A percentile compares a stretch with the other conserved stretches of the same genome.
Conservation (phyloP, 2,888 invertebrate species). For the Baronia brevicornis region DNA sequence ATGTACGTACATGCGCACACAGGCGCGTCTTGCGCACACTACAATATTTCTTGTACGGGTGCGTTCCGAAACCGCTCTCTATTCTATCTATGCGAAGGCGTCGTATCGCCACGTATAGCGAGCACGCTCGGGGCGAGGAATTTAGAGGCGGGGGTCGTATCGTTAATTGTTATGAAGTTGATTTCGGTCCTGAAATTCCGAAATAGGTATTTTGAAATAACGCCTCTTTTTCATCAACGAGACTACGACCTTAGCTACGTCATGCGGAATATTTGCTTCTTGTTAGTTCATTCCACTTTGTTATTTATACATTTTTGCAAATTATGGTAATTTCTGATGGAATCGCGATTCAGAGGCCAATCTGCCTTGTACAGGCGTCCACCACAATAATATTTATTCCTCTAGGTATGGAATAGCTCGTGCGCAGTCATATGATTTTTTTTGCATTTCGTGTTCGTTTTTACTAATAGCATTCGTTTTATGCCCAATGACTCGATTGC, state of each 20-base stretch:
- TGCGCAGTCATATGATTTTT: too few relatives aligned
- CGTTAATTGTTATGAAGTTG: slow-evolving; percentile 77
- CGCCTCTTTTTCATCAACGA: slow-evolving; percentile 59
- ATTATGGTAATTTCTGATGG: slow-evolving; percentile 19
- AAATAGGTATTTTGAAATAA: slow-evolving; percentile 74
- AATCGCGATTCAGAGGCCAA: too few relatives aligned
- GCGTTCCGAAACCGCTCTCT: slow-evolving; percentile 76
- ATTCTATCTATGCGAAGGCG: slow-evolving; percentile 77
- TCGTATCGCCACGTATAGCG: slow-evolving; percentile 73
- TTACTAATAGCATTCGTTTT: slow-evolving; percentile 20
- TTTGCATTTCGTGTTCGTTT: slow-evolving; percentile 6
- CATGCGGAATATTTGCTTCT: slow-evolving; percentile 19
- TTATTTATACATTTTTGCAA: slow-evolving; percentile 23
- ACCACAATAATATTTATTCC: too few relatives aligned
- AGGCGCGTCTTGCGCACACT: slow-evolving; percentile 33
- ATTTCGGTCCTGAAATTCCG: slow-evolving; percentile 75
- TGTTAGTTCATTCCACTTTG: slow-evolving; percentile 24
- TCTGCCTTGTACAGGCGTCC: too few relatives aligned
- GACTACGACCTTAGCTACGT: slow-evolving; percentile 30
- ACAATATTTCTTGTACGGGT: slow-evolving; percentile 46
- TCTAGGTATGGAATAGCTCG: neutral
- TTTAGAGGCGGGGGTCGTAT: slow-evolving; percentile 76
- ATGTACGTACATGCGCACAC: slow-evolving; percentile 42
- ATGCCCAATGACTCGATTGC: slow-evolving; percentile 26
- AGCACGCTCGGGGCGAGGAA: slow-evolving; percentile 75